phyloP scores from a whole-genome alignment of 2,113 vertebrate species.

The Hassar affinis region DNA sequence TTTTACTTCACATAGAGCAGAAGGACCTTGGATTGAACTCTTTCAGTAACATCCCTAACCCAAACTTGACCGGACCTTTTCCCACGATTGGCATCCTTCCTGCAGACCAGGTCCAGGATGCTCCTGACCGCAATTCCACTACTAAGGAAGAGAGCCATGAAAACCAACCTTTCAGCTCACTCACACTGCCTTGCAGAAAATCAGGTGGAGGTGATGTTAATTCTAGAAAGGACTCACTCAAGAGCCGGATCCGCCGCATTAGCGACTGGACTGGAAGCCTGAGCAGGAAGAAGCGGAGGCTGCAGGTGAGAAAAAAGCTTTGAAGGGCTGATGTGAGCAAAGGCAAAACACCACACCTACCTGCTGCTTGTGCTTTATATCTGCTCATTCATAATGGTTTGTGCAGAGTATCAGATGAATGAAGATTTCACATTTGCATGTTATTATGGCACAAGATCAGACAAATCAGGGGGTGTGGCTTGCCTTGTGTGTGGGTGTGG shows the following conservation, averaged over 20 bases:
- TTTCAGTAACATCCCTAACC: slow-evolving; percentile 68
- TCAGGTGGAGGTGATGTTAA: slow-evolving; percentile 64
- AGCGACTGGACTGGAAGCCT: slow-evolving; percentile 95
- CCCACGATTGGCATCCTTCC: slow-evolving; percentile 66
- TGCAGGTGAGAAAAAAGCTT: slow-evolving; percentile 77
- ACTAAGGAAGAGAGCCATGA: slow-evolving; percentile 69
- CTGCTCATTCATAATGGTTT: neutral
- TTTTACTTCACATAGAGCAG: slow-evolving; percentile 61
- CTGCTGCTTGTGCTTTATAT: neutral
- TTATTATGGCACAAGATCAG: neutral
- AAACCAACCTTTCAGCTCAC: slow-evolving; percentile 72
- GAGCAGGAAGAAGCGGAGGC: slow-evolving; percentile 86
- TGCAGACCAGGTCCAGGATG: slow-evolving; percentile 61
- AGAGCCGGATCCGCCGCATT: slow-evolving; percentile 84
- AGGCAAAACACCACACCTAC: neutral
- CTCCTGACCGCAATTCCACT: slow-evolving; percentile 64
- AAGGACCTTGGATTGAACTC: slow-evolving; percentile 72
- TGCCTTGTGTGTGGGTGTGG: neutral
- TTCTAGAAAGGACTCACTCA: slow-evolving; percentile 83
- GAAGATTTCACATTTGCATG: slow-evolving; percentile 11
- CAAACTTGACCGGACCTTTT: slow-evolving; percentile 66
- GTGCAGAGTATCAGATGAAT: neutral
- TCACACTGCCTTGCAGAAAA: slow-evolving; percentile 81
- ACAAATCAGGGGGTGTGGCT: neutral
- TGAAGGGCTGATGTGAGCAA: neutral